Evolutionary conservation across 2,888 invertebrate genomes (phyloP).

Genomic region (Cephonodes hylas): DNA sequence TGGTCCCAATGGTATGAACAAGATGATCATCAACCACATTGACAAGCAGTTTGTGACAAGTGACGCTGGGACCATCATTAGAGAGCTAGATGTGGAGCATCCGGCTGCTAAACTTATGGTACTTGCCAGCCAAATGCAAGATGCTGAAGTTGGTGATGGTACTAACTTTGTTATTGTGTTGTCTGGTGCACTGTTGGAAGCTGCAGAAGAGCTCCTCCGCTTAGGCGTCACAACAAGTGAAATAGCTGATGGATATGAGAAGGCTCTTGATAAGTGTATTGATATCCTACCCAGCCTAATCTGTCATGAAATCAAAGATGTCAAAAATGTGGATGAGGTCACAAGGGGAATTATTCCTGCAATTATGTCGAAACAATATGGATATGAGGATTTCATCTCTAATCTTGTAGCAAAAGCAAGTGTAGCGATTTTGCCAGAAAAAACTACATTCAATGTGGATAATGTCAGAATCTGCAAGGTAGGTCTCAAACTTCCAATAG

Average conservation of each 20-base stretch:
- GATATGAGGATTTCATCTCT: constrained; percentile 96
- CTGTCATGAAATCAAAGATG: constrained; percentile 88
- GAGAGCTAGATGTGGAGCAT: constrained; percentile 97
- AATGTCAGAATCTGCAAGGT: constrained; percentile 97
- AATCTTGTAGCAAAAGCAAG: constrained; percentile 93
- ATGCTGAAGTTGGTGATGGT: constrained; percentile 98
- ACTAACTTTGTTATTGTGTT: constrained; percentile 99
- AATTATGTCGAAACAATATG: constrained; percentile 98
- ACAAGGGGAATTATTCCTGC: constrained; percentile 88
- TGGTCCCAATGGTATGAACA: constrained; percentile 99
- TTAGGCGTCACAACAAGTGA: constrained; percentile 98
- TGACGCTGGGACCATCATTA: constrained; percentile 98
- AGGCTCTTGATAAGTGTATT: constrained; percentile 92
- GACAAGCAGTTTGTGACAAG: constrained; percentile 99
- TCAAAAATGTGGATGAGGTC: constrained; percentile 85
- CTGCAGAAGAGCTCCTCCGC: constrained; percentile 94
- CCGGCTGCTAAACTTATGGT: constrained; percentile 99
- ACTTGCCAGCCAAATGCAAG: constrained; percentile 98
- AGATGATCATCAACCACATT: constrained; percentile 99
- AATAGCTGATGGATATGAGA: constrained; percentile 97
- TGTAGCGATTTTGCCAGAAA: constrained; percentile 91
- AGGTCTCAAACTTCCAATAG: too few species aligned
- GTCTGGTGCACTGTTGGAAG: constrained; percentile 94
- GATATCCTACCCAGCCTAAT: constrained; percentile 93
- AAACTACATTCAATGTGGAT: constrained; percentile 97